These are phyloP conservation scores for Drosophila niveifrons DNA, from an alignment of 2,888 invertebrate species.

Conservation along the genomic window DNA sequence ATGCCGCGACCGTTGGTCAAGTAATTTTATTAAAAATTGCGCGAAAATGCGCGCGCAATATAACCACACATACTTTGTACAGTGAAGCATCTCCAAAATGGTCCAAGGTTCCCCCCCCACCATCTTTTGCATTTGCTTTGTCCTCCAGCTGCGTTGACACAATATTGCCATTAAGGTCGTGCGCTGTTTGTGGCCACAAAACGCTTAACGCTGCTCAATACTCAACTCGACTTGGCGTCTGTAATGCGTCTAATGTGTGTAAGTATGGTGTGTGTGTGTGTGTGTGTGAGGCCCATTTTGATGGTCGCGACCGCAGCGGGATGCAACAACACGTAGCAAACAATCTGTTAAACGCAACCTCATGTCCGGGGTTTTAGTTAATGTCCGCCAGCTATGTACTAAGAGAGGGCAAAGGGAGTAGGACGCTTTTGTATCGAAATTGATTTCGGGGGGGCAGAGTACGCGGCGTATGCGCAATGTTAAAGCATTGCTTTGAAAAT, in stretches of 20 bases:
- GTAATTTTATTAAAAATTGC: constrained; percentile 44
- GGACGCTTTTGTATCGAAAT: constrained; percentile 18
- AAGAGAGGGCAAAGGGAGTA: neutral
- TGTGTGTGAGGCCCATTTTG: neutral
- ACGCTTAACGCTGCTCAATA: constrained; percentile 32
- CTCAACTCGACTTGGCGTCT: constrained; percentile 19
- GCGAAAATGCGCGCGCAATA: constrained; percentile 4
- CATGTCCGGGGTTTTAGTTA: constrained; percentile 23
- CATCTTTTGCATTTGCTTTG: constrained; percentile 26
- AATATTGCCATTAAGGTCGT: constrained; percentile 64
- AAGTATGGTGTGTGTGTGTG: neutral
- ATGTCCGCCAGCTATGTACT: constrained; percentile 13
- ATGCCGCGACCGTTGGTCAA: constrained; percentile 11
- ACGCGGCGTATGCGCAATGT: constrained; percentile 27
- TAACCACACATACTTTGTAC: neutral
- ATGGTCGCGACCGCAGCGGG: constrained; percentile 46
- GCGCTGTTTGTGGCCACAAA: constrained; percentile 52
- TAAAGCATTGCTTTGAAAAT: neutral
- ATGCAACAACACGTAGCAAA: constrained; percentile 25
- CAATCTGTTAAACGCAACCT: constrained; percentile 42
- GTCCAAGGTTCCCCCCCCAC: neutral
- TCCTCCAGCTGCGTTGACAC: constrained; percentile 66
- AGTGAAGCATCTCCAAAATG: neutral
- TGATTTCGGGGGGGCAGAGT: constrained; percentile 17
- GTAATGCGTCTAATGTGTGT: constrained; percentile 34